Evolutionary conservation across 2,888 invertebrate genomes (phyloP), one percentile per base, ranked within the genome.

Genomic region (Chaetogeoica ovagalla): DNA sequence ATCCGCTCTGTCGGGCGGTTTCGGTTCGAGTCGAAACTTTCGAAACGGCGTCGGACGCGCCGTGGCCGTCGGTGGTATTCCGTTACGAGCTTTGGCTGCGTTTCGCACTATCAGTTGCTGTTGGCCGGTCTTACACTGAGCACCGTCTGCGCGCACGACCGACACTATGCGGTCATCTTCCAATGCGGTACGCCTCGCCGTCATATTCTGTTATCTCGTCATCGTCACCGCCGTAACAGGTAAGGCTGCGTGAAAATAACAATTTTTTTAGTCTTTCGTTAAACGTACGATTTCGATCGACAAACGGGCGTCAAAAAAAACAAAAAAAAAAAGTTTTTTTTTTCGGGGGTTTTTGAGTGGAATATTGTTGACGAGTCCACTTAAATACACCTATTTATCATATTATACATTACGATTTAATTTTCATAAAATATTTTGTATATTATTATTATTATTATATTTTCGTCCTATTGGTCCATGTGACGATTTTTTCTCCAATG

Each of bases 321-420:
- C n/a, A n/a, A n/a, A n/a, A n/a, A n/a, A n/a, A n/a, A n/a, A n/a
- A n/a, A n/a, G n/a, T n/a, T n/a, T 30, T 30, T 30, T 30, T 30
- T 30, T 30, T 30, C 1, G 1, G 4, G 73, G 63, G 73, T 63
- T n/a, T 48, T 73, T 73, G 63, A 73, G 73, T 73, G 73, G 73
- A 73, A 73, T 48, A 73, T 73, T 52, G 62, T 73, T 73, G 21
- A 63, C 73, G 63, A 63, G 73, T 73, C 73, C 63, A 63, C 73
- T 73, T 73, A 63, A n/a, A 68, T 68, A 21, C n/a, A 52, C 23
- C 39, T 39, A 11, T 30, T 30, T 30, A 30, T 30, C 4, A 30
- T 13, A 2, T 6, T 0, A 17, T 68, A 23, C 5, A 13, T 48
- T 48, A 9, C 11, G 15, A 48, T 48, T 48, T 3, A 11, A 13